Evolutionary conservation across 2,113 vertebrate genomes (phyloP), one percentile per base, ranked within the genome.

Genomic region (Ondatra zibethicus): DNA sequence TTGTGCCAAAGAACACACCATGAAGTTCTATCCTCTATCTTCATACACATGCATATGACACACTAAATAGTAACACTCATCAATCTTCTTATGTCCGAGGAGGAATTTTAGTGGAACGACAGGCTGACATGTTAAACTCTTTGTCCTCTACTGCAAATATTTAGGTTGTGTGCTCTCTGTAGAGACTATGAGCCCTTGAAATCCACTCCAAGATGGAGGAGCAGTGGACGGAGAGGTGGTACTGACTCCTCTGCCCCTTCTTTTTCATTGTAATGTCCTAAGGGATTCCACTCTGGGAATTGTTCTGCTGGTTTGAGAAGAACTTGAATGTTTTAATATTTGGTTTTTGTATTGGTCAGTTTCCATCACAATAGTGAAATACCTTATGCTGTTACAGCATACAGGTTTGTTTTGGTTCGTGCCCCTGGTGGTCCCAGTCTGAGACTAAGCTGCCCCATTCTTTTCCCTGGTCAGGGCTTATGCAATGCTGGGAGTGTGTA

Each of bases 11-110:
- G 88, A 89, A 65, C 5, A 70, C 12, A 76, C 31, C 52, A 66
- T 68, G 39, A 92, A 93, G 7, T 88, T 91, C 65, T 76, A 75
- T 88, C 50, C 50, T 91, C 47, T 63, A 86, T 55, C 68, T 87
- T 78, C 11, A 42, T 36, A 80, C 31, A 61, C 33, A 50, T 6
- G 25, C 12, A 63, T 4, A 42, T 14, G 33, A 72, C 70, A 88
- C 78, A 47, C 87, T 93, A 96, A 96, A 93, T 91, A 94, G 39
- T 92, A 96, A 92, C 21, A 70, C n/a, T 92, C 94, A 88, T 81
- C 93, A 80, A 95, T 96, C 81, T 86, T 93, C 86, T 72, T n/a
- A 7, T 42, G 58, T 75, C 80, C 76, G 17, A 92, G 78, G 70
- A 88, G 31, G 55, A 87, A 95, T 93, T 96, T 96, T 95, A 96